Base-by-base conservation (phyloP, 2,797 vertebrate species). In the Falco naumanni region DNA sequence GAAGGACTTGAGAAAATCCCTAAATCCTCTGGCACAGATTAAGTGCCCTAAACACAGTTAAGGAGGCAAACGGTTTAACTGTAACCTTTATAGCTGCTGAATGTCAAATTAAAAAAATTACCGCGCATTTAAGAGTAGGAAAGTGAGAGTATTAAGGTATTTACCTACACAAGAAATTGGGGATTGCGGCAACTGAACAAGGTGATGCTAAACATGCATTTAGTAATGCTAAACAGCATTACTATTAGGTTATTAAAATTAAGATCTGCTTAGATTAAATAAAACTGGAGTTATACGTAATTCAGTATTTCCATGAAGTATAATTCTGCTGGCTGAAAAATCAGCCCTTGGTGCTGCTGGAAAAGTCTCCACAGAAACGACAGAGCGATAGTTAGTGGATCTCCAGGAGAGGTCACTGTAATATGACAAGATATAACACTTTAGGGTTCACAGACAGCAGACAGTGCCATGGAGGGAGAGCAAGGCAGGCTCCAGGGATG, bases 1-100 rank as follows among this genome's bases (percentile, higher is more conserved):
- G 72, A 74, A 80, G 89, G 92, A 76, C 51, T 66, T 82, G 86
- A 82, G 83, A 95, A 94, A 95, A 92, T 53, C 78, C 54, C 33
- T 34, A 18, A 51, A 78, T 69, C 83, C 61, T 45, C 61, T 63
- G 22, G 65, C 57, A 59, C 70, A 86, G 87, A 78, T 90, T 89
- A 94, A 83, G 59, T 39, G 59, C 54, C 75, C 78, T 93, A 92
- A 93, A 87, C 66, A 68, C 16, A 13, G 70, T 84, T 85, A 91
- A 80, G 72, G 47, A 92, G 69, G 78, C 75, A 94, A 89, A 21
- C 59, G 87, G 37, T 91, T 94, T 89, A 91, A 56, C 79, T 81
- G 18, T 26, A 60, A 76, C 45, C 41, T 74, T 91, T 77, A 63
- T 9, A 84, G 81, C 37, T 75, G 72, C 33, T 17, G 11, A 80